Percentiles rank a stretch among this genome's conserved stretches.
These are phyloP conservation scores for Mormyrus iriodes DNA, from an alignment of 2,113 vertebrate genomes.

Conservation along the genomic window DNA sequence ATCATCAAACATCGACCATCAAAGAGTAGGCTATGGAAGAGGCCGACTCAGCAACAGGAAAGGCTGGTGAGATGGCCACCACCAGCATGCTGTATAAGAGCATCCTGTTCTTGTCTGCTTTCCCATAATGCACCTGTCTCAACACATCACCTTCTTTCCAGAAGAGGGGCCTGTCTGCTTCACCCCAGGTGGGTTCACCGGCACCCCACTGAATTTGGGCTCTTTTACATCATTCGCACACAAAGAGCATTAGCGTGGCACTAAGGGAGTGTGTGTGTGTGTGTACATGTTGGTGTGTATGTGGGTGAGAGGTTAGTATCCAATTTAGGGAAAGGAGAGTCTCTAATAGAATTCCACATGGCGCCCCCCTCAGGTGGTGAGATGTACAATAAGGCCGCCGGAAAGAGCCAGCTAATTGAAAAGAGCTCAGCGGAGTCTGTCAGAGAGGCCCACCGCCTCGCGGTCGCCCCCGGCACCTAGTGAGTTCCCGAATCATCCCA, in stretches of 20 bases:
- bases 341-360: slow-evolving; percentile 29
- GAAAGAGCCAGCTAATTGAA: slow-evolving; percentile 37
- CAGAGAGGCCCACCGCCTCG: background rate
- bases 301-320: slow-evolving; percentile 4
- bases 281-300: background rate
- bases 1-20: background rate
- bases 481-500: background rate
- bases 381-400: slow-evolving; percentile 24
- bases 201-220: background rate
- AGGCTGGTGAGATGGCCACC: background rate
- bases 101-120: background rate
- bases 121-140: slow-evolving; percentile 8
- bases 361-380: slow-evolving; percentile 35
- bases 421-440: slow-evolving; percentile 35
- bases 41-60: background rate
- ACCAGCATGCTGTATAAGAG: background rate
- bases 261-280: background rate
- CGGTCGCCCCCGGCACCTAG: background rate
- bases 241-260: background rate
- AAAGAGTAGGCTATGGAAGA: background rate
- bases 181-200: background rate
- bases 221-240: background rate
- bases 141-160: background rate
- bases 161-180: background rate
- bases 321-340: slow-evolving; percentile 25